phyloP scores from a whole-genome alignment of 2,888 invertebrate species.

The Agonopterix alstromeriana region DNA sequence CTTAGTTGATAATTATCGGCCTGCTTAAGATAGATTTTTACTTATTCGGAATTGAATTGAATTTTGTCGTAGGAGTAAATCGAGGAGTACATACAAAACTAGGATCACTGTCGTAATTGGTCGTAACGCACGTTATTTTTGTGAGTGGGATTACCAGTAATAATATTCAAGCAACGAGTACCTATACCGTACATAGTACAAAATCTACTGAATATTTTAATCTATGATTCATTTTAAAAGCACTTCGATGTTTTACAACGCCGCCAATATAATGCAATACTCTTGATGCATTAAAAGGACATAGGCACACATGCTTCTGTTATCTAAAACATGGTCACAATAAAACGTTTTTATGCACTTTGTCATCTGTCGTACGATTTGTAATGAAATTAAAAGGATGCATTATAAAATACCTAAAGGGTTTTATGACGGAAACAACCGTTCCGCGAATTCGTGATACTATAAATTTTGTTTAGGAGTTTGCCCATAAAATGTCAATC shows the following conservation, averaged over 20 bases:
- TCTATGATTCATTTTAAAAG: slow-evolving; percentile 3
- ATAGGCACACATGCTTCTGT: slow-evolving; percentile 13
- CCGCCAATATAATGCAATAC: slow-evolving; percentile 8
- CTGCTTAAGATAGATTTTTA: too few species aligned
- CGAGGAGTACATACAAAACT: too few species aligned
- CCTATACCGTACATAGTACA: too few species aligned
- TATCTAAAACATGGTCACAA: slow-evolving; percentile 10
- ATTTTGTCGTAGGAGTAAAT: too few species aligned
- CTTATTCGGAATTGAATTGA: too few species aligned
- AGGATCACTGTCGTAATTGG: too few species aligned
- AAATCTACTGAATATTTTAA: too few species aligned
- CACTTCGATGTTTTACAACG: slow-evolving; percentile 5
- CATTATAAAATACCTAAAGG: slow-evolving; percentile 40
- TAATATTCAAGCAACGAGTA: too few species aligned
- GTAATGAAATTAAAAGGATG: slow-evolving; percentile 28
- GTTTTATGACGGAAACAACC: slow-evolving; percentile 41
- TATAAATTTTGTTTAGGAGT: slow-evolving; percentile 54
- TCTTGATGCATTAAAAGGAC: slow-evolving; percentile 4
- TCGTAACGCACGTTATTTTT: too few species aligned
- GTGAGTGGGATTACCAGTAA: too few species aligned
- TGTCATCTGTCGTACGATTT: slow-evolving; percentile 29
- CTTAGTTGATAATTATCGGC: too few species aligned
- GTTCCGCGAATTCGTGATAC: slow-evolving; percentile 61
- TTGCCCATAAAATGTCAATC: slow-evolving; percentile 56
- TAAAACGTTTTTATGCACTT: slow-evolving; percentile 3